Evolutionary conservation across 2,113 vertebrate genomes (phyloP), one percentile per base, ranked within the genome.

Genomic region (Strix aluco): DNA sequence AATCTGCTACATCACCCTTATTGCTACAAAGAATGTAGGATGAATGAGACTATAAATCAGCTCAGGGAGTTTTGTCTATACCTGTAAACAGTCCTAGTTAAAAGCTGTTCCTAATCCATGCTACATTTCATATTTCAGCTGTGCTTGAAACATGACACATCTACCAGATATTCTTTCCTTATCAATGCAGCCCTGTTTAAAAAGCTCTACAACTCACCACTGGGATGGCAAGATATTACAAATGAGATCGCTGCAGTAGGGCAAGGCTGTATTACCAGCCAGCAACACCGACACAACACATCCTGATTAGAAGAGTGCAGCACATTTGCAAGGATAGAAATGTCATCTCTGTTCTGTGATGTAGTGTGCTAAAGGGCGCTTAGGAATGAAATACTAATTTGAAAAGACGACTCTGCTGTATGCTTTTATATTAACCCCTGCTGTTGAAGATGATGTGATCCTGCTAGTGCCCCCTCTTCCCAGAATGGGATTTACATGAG

Each of bases 301-400:
- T 59, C 73, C 80, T 80, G 89, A 95, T 95, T 95, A 89, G 79
- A 91, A 38, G 26, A 88, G 61, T 14, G 54, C 73, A 79, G 82
- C 85, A 83, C 66, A 46, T 51, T 93, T 62, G 57, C 82, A 81
- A 88, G 51, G 72, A 63, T 40, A 71, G 61, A 92, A 95, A 94
- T 96, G 80, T 89, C 89, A 81, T 81, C 54, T 63, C 71, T 92
- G 58, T 63, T 88, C 90, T 94, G 57, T 52, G 84, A 82, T 84
- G 81, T 69, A 92, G 77, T 54, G 55, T 70, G 62, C 79, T 88
- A 73, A 93, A 88, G 70, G 75, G 63, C 80, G 70, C 73, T 94
- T 70, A 65, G 59, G 70, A 91, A 85, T 40, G 62, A 92, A 95
- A 86, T 29, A 47, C 32, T 92, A 69, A 92, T 92, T 94, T 85